phyloP scores from a whole-genome alignment of 2,888 invertebrate species.

The Drosophila kuntzei region DNA sequence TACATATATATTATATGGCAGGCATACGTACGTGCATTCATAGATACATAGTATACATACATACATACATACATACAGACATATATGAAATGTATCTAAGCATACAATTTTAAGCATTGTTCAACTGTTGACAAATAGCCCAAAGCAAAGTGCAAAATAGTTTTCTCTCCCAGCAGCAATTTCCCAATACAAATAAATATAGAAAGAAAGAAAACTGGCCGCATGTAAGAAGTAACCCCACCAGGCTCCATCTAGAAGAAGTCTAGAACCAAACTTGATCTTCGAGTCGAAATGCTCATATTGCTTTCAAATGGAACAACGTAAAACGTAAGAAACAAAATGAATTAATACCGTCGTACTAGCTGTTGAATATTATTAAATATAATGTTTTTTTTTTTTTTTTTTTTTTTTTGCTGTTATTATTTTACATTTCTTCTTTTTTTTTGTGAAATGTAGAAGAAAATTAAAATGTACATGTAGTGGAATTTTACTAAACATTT shows the following conservation, averaged over 20 bases:
- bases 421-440: conserved; percentile 5
- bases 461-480: conserved; percentile 43
- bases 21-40: conserved; percentile 1
- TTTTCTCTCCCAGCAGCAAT: conserved; percentile 29
- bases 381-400: conserved; percentile 12
- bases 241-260: conserved; percentile 36
- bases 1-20: conserved; percentile 11
- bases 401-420: conserved; percentile 2
- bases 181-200: not conserved
- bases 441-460: conserved; percentile 24
- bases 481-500: conserved; percentile 55
- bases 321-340: conserved; percentile 27
- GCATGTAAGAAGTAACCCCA: conserved; percentile 42
- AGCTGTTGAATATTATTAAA: conserved; percentile 58
- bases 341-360: conserved; percentile 48
- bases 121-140: conserved; percentile 60
- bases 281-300: conserved; percentile 13
- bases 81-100: conserved; percentile 6
- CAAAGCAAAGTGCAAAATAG: conserved; percentile 24
- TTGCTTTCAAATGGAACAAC: conserved; percentile 36
- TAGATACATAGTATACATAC: conserved; percentile 3
- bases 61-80: conserved; percentile 24
- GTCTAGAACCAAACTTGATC: conserved; percentile 28
- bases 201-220: not conserved
- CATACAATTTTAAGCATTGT: conserved; percentile 42